Evolutionary conservation across 2,113 vertebrate genomes (phyloP).

Genomic region (Ariopsis seemanni): DNA sequence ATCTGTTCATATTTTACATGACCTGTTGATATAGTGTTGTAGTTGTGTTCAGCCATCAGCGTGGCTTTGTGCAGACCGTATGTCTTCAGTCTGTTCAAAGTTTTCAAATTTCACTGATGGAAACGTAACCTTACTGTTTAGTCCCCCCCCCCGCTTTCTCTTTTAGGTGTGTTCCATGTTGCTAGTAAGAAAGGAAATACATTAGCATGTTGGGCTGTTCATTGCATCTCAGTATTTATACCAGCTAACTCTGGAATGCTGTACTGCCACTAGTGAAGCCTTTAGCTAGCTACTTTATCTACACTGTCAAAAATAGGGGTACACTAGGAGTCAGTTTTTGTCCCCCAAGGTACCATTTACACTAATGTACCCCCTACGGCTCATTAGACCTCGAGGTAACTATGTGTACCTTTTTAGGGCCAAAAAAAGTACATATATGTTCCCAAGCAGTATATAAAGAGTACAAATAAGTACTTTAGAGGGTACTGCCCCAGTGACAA

Average conservation of each 20-base stretch:
- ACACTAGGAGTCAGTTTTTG: no score
- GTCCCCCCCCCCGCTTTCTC: background rate
- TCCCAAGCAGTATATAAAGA: no score
- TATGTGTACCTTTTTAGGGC: no score
- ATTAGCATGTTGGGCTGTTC: background rate
- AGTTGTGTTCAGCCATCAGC: background rate
- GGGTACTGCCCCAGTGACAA: no score
- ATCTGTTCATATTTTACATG: background rate
- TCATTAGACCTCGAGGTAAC: no score
- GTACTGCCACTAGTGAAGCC: background rate
- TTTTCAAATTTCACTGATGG: background rate
- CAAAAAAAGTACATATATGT: no score
- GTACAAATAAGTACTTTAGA: no score
- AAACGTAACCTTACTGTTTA: background rate
- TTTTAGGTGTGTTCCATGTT: background rate
- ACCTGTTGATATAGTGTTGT: background rate
- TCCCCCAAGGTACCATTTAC: no score
- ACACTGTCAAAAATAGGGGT: no score
- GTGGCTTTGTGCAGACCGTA: background rate
- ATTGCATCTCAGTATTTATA: background rate
- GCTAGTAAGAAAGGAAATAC: background rate
- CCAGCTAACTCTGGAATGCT: background rate
- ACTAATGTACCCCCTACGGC: no score
- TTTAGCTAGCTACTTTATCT: background rate
- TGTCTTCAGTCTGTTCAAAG: background rate